Percentiles rank a stretch among this genome's conserved stretches.
Conservation (phyloP, 2,888 invertebrate genomes). For the Apamea monoglypha region DNA sequence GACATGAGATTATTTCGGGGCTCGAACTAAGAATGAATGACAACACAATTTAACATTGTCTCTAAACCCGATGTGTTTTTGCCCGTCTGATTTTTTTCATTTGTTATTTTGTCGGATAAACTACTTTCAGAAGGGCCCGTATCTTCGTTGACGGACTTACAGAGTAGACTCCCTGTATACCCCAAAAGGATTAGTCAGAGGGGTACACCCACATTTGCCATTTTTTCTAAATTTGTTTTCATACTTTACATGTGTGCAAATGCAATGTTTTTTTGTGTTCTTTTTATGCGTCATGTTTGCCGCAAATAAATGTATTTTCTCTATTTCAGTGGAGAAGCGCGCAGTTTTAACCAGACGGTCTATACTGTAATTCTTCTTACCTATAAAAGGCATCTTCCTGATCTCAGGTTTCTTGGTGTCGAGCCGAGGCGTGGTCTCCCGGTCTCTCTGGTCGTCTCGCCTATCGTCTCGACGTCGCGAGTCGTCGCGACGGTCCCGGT, state of each 20-base stretch:
- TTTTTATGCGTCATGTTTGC: too few species aligned
- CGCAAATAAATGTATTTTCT: too few species aligned
- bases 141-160: not conserved
- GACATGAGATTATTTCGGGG: too few species aligned
- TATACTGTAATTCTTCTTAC: constrained; percentile 72
- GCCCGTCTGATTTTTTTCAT: too few species aligned
- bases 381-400: constrained; percentile 95
- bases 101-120: not conserved
- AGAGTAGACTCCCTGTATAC: not conserved
- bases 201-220: not conserved
- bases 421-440: constrained; percentile 33
- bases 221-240: too few species aligned
- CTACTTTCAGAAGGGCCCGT: not conserved
- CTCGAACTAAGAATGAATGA: too few species aligned
- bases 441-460: constrained; percentile 34
- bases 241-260: not conserved
- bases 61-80: too few species aligned
- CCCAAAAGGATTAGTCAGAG: not conserved
- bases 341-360: not conserved
- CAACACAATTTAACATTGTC: too few species aligned
- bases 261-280: not conserved
- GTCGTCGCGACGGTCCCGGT: constrained; percentile 29
- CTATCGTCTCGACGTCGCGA: constrained; percentile 44
- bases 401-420: constrained; percentile 86
- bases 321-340: not conserved